Conservation (phyloP, 2,888 invertebrate species). For the Trichopria drosophilae region DNA sequence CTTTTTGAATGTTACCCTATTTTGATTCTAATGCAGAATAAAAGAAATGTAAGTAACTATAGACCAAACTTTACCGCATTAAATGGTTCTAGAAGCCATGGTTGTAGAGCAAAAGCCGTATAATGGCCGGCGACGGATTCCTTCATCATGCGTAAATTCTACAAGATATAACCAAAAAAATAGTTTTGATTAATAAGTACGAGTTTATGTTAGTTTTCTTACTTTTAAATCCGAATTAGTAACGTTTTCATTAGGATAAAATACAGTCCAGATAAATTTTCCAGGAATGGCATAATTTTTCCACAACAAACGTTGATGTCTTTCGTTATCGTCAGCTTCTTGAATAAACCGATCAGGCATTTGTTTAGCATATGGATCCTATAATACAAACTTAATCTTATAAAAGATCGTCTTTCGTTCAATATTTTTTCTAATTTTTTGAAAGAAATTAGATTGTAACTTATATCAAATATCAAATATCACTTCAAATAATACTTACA, state of each 20-base stretch:
- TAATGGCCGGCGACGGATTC: conserved; percentile 42
- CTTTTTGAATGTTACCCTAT: no score
- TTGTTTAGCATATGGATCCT: conserved; percentile 43
- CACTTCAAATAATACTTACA: conserved; percentile 30
- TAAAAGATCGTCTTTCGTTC: no score
- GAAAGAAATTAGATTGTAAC: conserved; percentile 5
- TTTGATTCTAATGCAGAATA: no score
- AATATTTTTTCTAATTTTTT: background rate
- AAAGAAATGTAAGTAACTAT: no score
- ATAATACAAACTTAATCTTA: conserved; percentile 1
- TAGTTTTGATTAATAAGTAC: background rate
- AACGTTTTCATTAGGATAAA: conserved; percentile 46
- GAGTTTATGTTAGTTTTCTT: no score
- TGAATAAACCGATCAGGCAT: conserved; percentile 37
- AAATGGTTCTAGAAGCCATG: conserved; percentile 48
- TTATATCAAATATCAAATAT: background rate
- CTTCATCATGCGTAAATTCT: conserved; percentile 49
- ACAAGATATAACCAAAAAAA: conserved; percentile 6
- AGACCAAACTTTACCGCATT: conserved; percentile 39
- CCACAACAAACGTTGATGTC: conserved; percentile 34
- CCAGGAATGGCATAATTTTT: conserved; percentile 49
- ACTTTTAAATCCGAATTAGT: conserved; percentile 42
- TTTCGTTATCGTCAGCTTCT: conserved; percentile 28
- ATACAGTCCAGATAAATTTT: conserved; percentile 41
- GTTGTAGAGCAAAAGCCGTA: conserved; percentile 46